phyloP scores from a whole-genome alignment of 1,140 invertebrate species.

The Macrobrachium rosenbergii region DNA sequence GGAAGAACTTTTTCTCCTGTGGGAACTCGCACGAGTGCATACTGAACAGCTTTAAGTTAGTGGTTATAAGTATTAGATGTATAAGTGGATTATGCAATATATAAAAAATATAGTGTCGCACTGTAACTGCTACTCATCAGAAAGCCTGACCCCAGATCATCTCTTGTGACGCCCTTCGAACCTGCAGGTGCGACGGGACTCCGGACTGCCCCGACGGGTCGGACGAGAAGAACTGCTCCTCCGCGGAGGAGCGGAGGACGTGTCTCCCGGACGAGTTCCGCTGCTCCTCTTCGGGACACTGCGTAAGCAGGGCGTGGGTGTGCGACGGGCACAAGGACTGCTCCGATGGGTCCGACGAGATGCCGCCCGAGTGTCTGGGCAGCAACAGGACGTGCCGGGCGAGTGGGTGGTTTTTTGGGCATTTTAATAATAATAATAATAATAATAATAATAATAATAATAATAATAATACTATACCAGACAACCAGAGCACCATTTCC shows the following conservation, averaged over 20 bases:
- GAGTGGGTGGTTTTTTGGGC: too few relatives aligned
- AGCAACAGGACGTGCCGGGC: neutral
- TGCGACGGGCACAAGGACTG: conserved; percentile 37
- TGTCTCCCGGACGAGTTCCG: neutral
- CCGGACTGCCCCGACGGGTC: neutral
- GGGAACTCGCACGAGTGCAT: conserved; percentile 65
- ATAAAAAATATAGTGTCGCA: too few relatives aligned
- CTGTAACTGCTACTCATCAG: too few relatives aligned
- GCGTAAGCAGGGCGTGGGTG: neutral
- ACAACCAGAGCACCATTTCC: too few relatives aligned
- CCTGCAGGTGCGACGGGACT: conserved; percentile 67
- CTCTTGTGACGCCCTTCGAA: conserved; percentile 16
- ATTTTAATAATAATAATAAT: too few relatives aligned
- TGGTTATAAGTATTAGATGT: neutral
- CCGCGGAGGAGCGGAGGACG: too few relatives aligned
- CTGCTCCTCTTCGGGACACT: neutral
- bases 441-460: too few relatives aligned
- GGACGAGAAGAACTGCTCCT: conserved; percentile 14
- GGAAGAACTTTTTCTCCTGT: neutral
- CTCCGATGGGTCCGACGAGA: conserved; percentile 18
- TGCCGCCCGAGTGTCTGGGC: conserved; percentile 34
- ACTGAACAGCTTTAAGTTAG: conserved; percentile 63
- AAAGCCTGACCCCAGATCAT: too few relatives aligned
- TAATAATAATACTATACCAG: too few relatives aligned
- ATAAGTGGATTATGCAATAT: too few relatives aligned